Base-by-base conservation (phyloP, 2,888 invertebrate genomes). In the Catotricha subobsoleta region DNA sequence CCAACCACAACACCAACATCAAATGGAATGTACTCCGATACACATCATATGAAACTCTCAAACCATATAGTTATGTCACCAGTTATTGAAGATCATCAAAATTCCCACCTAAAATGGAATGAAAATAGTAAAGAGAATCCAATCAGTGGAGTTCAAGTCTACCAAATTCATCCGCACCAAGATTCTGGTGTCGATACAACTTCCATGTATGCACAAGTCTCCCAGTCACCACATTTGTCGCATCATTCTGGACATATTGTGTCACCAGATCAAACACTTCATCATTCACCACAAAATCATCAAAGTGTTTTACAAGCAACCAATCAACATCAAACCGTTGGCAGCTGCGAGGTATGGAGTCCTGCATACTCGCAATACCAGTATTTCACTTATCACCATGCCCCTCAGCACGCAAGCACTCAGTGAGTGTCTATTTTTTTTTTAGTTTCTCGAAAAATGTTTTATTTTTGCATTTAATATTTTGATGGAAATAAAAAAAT, bases 321-420 rank as follows among this genome's bases (percentile, higher is more conserved):
- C 16, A 48, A 46, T 27, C 47, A 57, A 43, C 50, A 51, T 49
- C 60, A 62, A 51, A 53, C 59, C 51, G 64, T 64, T 52, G 64
- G 60, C 49, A 60, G 60, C 62, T 65, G 67, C 66, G 72, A 72
- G 72, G 72, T 73, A 72, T 72, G 72, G 63, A 57, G 59, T 56
- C 60, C 63, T 49, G 62, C 62, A 48, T 63, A 70, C 64, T 67
- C 69, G 61, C 68, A 71, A 66, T 71, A 72, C 64, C 72, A 72
- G 67, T 72, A 72, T 68, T 72, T 72, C 67, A 67, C 70, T 59
- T 70, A 72, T 64, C 70, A 71, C 67, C 72, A 71, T 59, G 65
- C 64, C 61, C 64, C 54, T 52, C 56, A 56, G 57, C 59, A 56
- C 57, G 60, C 56, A 54, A 61, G 55, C 58, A 64, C 69, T 65